Base-by-base conservation (phyloP, 2,888 invertebrate species). In the Mesorhabditis belari region DNA sequence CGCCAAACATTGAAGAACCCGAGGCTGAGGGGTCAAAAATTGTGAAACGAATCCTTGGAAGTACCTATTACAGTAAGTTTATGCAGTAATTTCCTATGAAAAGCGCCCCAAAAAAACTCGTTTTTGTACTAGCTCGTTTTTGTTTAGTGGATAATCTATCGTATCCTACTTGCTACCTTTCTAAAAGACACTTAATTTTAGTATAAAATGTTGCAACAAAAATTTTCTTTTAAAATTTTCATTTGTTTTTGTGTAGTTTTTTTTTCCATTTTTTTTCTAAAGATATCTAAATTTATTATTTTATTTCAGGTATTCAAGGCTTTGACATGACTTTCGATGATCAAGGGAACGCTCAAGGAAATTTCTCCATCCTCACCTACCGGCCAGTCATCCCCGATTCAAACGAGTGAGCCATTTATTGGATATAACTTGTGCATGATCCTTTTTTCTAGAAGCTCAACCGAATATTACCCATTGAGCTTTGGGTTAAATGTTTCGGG, bases 331-430 rank as follows among this genome's bases (percentile, higher is more conserved):
- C 88, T 73, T 91, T 93, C 77, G 91, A 93, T 81, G 86, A 86
- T 3, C 88, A 89, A 67, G 92, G 92, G 0, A 91, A 93, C 77
- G 91, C 92, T 0, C 91, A 92, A 79, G 92, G 91, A 0, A 92
- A 92, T 83, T 92, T 89, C 82, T 90, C 91, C 0, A 88, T 92
- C 0, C 87, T 92, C 25, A 88, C 90, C 0, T 91, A 56, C 78
- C 89, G 88, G 81, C 65, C 57, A 24, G 66, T 35, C n/a, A 35
- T 17, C 12, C 12, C 44, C 44, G n/a, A 17, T 9, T 17, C 44
- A 35, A 35, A 35, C 12, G 44, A 17, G 44, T 35, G n/a, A n/a
- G 27, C 28, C 55, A 27, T 27, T 26, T 17, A 21, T 23, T 27
- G n/a, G n/a, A 35, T 35, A 35, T 35, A 35, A 35, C 23, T 6